These are phyloP conservation scores for Sternarchorhynchus goeldii DNA, from an alignment of 2,797 vertebrate genomes.

Conservation along the genomic window DNA sequence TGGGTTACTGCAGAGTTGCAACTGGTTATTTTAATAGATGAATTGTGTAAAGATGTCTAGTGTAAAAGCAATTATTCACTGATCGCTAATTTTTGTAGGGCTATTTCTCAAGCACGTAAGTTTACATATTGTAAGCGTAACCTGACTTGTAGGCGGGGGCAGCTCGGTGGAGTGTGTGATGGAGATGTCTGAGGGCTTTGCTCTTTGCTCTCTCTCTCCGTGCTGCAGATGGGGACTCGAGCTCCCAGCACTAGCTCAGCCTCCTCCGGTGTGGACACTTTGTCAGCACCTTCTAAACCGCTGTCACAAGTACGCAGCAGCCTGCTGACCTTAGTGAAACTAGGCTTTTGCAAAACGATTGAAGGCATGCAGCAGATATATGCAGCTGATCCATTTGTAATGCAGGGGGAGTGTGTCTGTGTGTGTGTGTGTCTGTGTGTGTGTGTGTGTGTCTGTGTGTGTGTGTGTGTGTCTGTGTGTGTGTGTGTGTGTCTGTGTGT, in stretches of 20 bases:
- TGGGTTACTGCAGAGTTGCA: no score
- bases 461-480: no score
- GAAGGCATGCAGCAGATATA: slow-evolving; percentile 42
- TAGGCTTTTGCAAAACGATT: slow-evolving; percentile 20
- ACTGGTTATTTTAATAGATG: no score
- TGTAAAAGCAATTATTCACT: not conserved
- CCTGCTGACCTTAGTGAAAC: slow-evolving; percentile 65
- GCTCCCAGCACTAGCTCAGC: slow-evolving; percentile 92
- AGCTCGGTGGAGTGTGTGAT: slow-evolving; percentile 4
- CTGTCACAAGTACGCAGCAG: slow-evolving; percentile 97
- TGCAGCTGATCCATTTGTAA: slow-evolving; percentile 19
- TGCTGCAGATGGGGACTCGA: slow-evolving; percentile 99
- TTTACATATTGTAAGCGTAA: not conserved
- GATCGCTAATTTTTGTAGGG: no score
- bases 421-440: no score
- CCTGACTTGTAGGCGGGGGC: not conserved
- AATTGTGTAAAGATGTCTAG: not conserved
- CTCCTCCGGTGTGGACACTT: slow-evolving; percentile 94
- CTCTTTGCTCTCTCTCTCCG: slow-evolving; percentile 88
- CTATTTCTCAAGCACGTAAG: not conserved
- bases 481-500: no score
- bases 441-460: no score
- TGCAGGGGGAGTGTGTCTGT: not conserved
- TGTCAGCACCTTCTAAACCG: slow-evolving; percentile 95
- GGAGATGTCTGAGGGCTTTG: slow-evolving; percentile 78